Evolutionary conservation across 2,113 vertebrate species (phyloP), one percentile per base, ranked within the genome.

Genomic region (Nycticorax nycticorax): DNA sequence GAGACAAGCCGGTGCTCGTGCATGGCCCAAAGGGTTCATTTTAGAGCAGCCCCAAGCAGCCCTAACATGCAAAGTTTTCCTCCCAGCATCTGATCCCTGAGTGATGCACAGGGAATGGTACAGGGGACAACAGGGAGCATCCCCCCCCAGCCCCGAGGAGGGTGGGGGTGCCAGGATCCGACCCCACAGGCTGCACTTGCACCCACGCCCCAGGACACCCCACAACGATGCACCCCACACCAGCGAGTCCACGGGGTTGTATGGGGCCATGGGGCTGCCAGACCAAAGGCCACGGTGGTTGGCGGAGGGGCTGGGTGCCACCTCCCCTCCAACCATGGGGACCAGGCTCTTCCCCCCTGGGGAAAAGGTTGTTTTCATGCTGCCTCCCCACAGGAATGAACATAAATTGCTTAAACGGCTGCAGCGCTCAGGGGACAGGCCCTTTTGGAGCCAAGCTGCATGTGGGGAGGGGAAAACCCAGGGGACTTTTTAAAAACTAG

Each of bases 401-500:
- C 79, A 72, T 33, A 55, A 94, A 86, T 86, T 4, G 13, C 35
- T 87, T 39, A 84, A 72, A 74, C 28, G 64, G 73, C 93, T 92
- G 84, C 80, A 56, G 60, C 2, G 3, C 89, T 75, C 84, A 26
- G 27, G 74, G 79, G 79, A 92, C 55, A 33, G 82, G 82, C 53
- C 79, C 47, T 81, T 77, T 71, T 0, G 0, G 73, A 89, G 93
- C 84, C 43, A 3, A 89, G 78, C 73, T 1, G 4, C 56, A 63
- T 0, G 0, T 10, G 59, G 92, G 84, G 69, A 96, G 83, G 84
- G 57, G 87, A 92, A 93, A 94, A 71, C 94, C 74, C 94, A 56
- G 66, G 77, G 62, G 96, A 91, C 60, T 53, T 89, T 88, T 89
- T 87, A 95, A 82, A 85, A 96, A 91, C 56, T 75, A 87, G 64